These are phyloP conservation scores for Agonopterix heracliana DNA, from an alignment of 2,888 invertebrate genomes.

Conservation along the genomic window DNA sequence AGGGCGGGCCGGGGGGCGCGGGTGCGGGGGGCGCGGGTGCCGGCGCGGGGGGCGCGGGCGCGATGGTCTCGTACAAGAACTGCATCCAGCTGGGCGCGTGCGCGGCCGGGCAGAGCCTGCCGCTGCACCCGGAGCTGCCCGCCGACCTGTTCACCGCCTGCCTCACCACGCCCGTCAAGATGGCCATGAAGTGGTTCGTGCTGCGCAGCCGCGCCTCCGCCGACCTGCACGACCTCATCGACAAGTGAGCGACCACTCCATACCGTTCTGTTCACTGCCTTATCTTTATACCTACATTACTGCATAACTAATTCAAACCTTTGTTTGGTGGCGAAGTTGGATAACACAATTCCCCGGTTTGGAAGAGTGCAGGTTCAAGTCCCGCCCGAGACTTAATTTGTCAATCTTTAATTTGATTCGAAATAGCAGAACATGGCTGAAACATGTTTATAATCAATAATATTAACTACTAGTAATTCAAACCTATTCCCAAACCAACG, in stretches of 20 bases:
- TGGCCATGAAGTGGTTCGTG: conserved; percentile 96
- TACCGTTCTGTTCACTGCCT: too few relatives aligned
- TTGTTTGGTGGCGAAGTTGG: too few relatives aligned
- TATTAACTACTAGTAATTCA: too few relatives aligned
- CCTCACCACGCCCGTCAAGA: conserved; percentile 98
- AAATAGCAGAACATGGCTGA: too few relatives aligned
- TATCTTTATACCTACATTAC: too few relatives aligned
- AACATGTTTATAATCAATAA: too few relatives aligned
- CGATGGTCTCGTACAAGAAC: conserved; percentile 83
- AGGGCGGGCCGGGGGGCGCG: conserved; percentile 6
- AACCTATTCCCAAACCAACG: too few relatives aligned
- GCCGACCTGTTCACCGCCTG: conserved; percentile 98
- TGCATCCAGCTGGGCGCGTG: conserved; percentile 99
- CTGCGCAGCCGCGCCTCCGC: conserved; percentile 86
- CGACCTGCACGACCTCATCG: conserved; percentile 89
- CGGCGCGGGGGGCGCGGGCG: conserved; percentile 9
- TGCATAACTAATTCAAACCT: too few relatives aligned
- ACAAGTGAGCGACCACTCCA: conserved; percentile 80
- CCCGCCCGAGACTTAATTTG: too few relatives aligned
- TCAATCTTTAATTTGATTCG: too few relatives aligned
- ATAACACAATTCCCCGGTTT: too few relatives aligned
- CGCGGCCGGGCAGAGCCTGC: conserved; percentile 92
- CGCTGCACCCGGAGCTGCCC: conserved; percentile 98
- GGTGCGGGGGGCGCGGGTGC: neutral
- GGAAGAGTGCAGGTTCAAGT: too few relatives aligned